These are phyloP conservation scores for Okamejei kenojei DNA, from an alignment of 2,797 vertebrate species.

Conservation along the genomic window DNA sequence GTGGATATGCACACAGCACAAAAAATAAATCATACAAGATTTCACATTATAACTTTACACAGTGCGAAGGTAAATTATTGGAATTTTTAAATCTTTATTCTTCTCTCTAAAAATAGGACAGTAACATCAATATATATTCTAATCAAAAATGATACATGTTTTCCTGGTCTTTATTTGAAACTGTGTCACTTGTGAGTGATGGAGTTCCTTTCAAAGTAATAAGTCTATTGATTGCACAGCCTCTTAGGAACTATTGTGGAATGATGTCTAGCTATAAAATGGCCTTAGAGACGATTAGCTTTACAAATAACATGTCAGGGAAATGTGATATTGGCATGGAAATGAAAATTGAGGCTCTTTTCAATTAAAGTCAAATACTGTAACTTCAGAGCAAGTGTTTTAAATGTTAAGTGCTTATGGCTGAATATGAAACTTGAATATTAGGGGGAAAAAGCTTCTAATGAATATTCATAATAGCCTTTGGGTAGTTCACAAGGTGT, in stretches of 20 bases:
- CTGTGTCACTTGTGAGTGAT: not conserved
- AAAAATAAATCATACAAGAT: slow-evolving; percentile 2
- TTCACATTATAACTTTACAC: too few relatives aligned
- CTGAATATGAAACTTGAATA: not conserved
- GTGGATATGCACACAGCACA: too few relatives aligned
- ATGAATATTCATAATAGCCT: not conserved
- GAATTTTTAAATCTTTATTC: not conserved
- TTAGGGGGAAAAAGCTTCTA: not conserved
- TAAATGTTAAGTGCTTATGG: not conserved
- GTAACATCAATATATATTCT: not conserved
- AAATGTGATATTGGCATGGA: not conserved
- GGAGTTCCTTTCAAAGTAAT: not conserved
- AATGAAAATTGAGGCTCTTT: not conserved
- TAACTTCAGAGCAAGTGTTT: not conserved
- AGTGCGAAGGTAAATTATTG: not conserved
- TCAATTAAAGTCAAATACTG: slow-evolving; percentile 10
- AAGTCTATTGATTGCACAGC: slow-evolving; percentile 5
- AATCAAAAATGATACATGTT: not conserved
- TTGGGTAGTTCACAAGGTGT: not conserved
- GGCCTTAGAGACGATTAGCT: not conserved
- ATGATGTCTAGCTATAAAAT: not conserved
- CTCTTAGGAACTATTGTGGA: not conserved
- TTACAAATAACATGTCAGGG: not conserved
- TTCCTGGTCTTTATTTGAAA: slow-evolving; percentile 13
- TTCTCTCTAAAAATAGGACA: not conserved